Evolutionary conservation across 2,888 invertebrate genomes (phyloP), one percentile per base, ranked within the genome.

Genomic region (Podotricha telesiphe): DNA sequence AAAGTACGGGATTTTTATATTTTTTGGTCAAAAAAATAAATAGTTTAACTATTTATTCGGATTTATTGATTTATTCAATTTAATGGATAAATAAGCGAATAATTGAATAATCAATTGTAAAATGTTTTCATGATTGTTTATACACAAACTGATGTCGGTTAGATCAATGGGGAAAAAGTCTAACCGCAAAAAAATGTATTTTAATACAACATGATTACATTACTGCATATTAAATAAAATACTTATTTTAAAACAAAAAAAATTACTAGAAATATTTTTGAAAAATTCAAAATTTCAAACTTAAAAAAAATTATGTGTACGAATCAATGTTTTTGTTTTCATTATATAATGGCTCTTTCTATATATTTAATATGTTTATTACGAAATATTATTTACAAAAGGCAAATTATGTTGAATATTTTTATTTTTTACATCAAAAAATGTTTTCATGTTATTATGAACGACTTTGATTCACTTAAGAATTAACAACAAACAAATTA

Each of bases 21-120:
- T 55, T 53, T 55, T 55, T 55, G 55, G 55, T 55, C 55, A 55
- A 55, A 55, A 48, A 47, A 48, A 48, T 48, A 62, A 50, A 37
- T 62, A 62, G 62, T 62, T 62, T 48, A 19, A 62, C 62, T 62
- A 62, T 62, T 62, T 50, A 62, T 48, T 48, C 45, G 42, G 28
- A 42, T 59, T 55, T 19, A 59, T 59, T 22, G 58, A 42, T 45
- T 59, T 19, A 50, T 50, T 19, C 50, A 50, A 50, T 50, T 50
- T 15, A 22, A 22, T 50, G 11, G 22, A 50, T 19, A 20, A 20
- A 20, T 50, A 20, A 22, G 19, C 50, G 22, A 50, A 20, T 50
- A 50, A 50, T 50, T 45, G 20, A 45, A 45, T 45, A 45, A 59
- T 59, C 42, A 59, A 59, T 45, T 42, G 22, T 15, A 22, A 20